These are phyloP conservation scores for Thymelicus acteon DNA, from an alignment of 2,888 invertebrate genomes.

Conservation along the genomic window DNA sequence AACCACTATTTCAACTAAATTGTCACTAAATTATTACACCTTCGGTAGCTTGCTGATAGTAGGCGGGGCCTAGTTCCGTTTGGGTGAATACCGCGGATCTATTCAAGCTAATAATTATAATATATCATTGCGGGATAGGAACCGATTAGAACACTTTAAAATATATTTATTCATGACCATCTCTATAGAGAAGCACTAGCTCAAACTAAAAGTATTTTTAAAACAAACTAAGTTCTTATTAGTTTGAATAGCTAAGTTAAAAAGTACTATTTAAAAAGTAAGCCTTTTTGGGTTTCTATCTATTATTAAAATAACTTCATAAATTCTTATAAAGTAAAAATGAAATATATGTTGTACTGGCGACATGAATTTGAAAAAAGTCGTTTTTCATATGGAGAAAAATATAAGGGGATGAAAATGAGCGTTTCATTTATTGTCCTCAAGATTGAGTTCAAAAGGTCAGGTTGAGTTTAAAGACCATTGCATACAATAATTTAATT, in stretches of 20 bases:
- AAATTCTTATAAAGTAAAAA: too few species aligned
- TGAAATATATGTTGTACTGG: too few species aligned
- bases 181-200: too few species aligned
- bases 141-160: not conserved
- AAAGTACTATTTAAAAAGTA: too few species aligned
- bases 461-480: constrained; percentile 18
- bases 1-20: constrained; percentile 37
- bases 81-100: constrained; percentile 27
- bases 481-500: constrained; percentile 18
- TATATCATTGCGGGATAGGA: not conserved
- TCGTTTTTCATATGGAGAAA: not conserved
- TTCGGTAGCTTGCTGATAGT: constrained; percentile 38
- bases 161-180: not conserved
- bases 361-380: too few species aligned
- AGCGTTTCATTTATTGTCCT: constrained; percentile 8
- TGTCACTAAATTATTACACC: constrained; percentile 37
- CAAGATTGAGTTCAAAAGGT: constrained; percentile 23
- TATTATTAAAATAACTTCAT: too few species aligned
- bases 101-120: not conserved
- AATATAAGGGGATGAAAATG: constrained; percentile 19
- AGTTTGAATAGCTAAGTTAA: too few species aligned
- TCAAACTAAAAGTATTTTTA: too few species aligned
- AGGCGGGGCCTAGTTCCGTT: constrained; percentile 38
- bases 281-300: too few species aligned
- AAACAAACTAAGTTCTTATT: too few species aligned